Base-by-base conservation (phyloP, 1,140 invertebrate species). In the Ceratina japonica region DNA sequence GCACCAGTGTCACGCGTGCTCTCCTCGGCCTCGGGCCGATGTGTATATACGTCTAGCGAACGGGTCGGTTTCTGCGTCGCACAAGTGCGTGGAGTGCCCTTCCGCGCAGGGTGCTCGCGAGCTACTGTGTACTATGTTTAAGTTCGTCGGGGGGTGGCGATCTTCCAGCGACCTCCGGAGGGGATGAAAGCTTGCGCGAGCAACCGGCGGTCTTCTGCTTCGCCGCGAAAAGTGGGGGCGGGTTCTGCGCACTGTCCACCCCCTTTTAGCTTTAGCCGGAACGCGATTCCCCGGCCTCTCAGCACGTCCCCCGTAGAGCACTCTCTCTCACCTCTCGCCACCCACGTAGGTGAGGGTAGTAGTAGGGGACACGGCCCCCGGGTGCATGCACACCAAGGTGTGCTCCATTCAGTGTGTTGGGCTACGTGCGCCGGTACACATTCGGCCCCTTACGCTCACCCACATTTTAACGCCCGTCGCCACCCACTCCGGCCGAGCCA, bases 61-160 rank as follows among this genome's bases (percentile, higher is more conserved):
- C 56, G 56, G 20, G n/a, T 24, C 31, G 10, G 37, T 44, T 3
- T 64, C 77, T 72, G 70, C 65, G 69, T 66, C 20, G 73, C 61
- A 83, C 76, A 70, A 76, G 79, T 82, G 86, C 85, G 84, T 82
- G 78, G 69, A 65, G 74, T 87, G 85, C 89, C 91, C 90, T 91
- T 89, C 82, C 88, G 87, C 87, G 81, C 75, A 83, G 86, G 88
- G 85, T 89, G 89, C 91, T 89, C 90, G 89, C 86, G 87, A 92
- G 91, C 92, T 92, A 92, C 92, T 92, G 92, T 91, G 91, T 91
- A 86, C 89, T 92, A 91, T 91, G 89, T 91, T 88, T 88, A 89
- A 90, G 88, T 79, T 83, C 62, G 84, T 75, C 85, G 85, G 89
- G 87, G 89, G 90, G 90, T 89, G 88, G 88, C 86, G 86, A 81